phyloP scores from a whole-genome alignment of 2,113 vertebrate species.

The Nothoprocta pentlandii region DNA sequence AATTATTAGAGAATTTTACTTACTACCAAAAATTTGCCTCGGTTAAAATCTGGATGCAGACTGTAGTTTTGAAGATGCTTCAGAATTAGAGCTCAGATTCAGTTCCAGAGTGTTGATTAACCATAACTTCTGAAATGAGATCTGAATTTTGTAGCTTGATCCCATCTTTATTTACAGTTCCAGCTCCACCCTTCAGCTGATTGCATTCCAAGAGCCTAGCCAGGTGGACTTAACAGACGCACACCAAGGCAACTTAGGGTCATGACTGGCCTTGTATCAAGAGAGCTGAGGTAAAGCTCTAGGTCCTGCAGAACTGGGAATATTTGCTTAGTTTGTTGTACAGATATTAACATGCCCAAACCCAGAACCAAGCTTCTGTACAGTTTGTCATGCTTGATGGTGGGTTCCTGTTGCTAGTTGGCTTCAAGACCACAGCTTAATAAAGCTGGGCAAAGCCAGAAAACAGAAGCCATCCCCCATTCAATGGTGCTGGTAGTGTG shows the following conservation, averaged over 20 bases:
- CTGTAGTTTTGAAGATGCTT: neutral
- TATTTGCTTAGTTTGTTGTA: neutral
- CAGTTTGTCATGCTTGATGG: neutral
- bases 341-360: neutral
- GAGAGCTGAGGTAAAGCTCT: neutral
- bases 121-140: neutral
- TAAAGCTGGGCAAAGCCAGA: neutral
- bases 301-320: neutral
- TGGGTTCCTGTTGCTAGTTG: neutral
- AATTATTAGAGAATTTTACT: constrained; percentile 9
- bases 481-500: neutral
- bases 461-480: neutral
- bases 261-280: neutral
- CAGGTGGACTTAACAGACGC: neutral
- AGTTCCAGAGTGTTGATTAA: neutral
- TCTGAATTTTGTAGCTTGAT: neutral
- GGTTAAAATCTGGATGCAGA: neutral
- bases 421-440: neutral
- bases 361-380: neutral
- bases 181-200: neutral
- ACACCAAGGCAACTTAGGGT: neutral
- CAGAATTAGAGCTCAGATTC: neutral
- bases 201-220: neutral
- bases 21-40: constrained; percentile 6
- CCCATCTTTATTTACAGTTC: neutral